Conservation (phyloP, 2,797 vertebrate genomes). For the Cryptoblepharus egeriae region DNA sequence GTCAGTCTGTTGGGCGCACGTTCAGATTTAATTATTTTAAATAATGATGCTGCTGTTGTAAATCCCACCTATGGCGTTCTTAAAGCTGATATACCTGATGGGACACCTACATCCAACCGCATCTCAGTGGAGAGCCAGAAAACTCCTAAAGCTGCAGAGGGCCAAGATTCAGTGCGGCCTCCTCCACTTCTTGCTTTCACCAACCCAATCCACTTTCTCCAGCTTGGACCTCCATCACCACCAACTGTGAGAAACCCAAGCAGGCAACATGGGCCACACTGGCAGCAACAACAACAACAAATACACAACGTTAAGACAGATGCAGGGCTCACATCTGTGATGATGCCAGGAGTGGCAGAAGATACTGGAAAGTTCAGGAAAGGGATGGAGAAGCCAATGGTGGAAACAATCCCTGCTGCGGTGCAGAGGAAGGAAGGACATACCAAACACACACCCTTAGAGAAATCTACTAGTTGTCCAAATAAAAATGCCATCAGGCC, state of each 20-base stretch:
- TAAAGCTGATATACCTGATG: constrained; percentile 29
- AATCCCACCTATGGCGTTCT: constrained; percentile 29
- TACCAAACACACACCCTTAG: constrained; percentile 67
- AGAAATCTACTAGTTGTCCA: constrained; percentile 80
- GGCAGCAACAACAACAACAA: constrained; percentile 32
- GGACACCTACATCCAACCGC: constrained; percentile 51
- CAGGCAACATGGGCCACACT: constrained; percentile 17
- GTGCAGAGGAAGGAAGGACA: constrained; percentile 28
- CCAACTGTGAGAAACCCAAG: constrained; percentile 38
- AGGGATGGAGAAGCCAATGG: constrained; percentile 10
- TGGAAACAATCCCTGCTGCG: background rate
- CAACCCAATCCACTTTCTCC: constrained; percentile 69
- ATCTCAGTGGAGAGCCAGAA: constrained; percentile 45
- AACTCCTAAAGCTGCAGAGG: constrained; percentile 14
- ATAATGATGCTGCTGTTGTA: background rate
- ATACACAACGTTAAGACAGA: background rate
- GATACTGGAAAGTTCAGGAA: constrained; percentile 28
- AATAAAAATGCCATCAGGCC: constrained; percentile 7
- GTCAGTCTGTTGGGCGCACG: constrained; percentile 56
- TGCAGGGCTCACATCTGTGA: background rate
- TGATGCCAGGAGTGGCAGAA: constrained; percentile 25
- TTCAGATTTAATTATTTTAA: constrained; percentile 32
- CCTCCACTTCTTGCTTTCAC: constrained; percentile 68
- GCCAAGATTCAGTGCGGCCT: constrained; percentile 42
- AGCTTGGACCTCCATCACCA: constrained; percentile 60